These are phyloP conservation scores for Anolis carolinensis DNA, from an alignment of 2,113 vertebrate genomes.

Conservation along the genomic window DNA sequence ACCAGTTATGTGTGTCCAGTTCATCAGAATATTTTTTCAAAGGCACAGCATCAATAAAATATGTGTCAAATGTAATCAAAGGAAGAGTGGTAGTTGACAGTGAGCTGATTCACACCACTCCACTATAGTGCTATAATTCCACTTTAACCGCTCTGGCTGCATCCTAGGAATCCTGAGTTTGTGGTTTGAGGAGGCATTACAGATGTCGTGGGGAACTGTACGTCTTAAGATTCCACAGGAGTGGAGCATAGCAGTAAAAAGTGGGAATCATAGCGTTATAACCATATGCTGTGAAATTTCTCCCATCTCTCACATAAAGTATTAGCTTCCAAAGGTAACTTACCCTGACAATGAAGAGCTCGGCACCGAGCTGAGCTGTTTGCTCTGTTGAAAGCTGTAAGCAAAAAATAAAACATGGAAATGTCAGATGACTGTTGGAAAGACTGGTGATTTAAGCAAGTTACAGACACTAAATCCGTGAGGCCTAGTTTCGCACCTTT, in stretches of 20 bases:
- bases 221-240: too few relatives aligned
- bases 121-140: too few relatives aligned
- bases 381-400: slow-evolving; percentile 95
- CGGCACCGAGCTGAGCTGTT: slow-evolving; percentile 94
- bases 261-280: too few relatives aligned
- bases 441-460: neutral
- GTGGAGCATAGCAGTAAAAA: too few relatives aligned
- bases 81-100: neutral
- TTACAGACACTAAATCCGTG: neutral
- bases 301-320: neutral
- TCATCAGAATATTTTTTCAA: neutral
- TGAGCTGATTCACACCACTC: too few relatives aligned
- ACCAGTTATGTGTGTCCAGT: too few relatives aligned
- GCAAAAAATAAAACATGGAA: slow-evolving; percentile 45
- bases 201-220: too few relatives aligned
- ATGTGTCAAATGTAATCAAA: neutral
- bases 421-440: slow-evolving; percentile 25
- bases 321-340: slow-evolving; percentile 39
- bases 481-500: slow-evolving; percentile 81
- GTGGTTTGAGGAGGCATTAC: too few relatives aligned
- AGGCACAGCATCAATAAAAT: neutral
- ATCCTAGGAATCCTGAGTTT: too few relatives aligned
- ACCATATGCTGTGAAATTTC: too few relatives aligned
- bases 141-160: too few relatives aligned
- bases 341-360: slow-evolving; percentile 97